phyloP scores from a whole-genome alignment of 2,113 vertebrate genomes.

The Oryctolagus cuniculus region mOryCun1.1 NC_091443.1:72270001-72270500 shows the following conservation, averaged over 20 bases:
- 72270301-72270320: background rate
- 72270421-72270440: too few species aligned
- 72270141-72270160: background rate
- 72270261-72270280: constrained; percentile 5
- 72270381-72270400: background rate
- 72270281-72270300: background rate
- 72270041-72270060: background rate
- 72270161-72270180: background rate
- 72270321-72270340: background rate
- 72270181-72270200: background rate
- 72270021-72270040: background rate
- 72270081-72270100: background rate
- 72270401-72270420: too few species aligned
- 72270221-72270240: background rate
- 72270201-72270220: constrained; percentile 3
- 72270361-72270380: background rate
- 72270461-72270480: too few species aligned
- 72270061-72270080: background rate
- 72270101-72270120: background rate
- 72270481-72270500: too few species aligned
- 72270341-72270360: constrained; percentile 19
- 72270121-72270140: background rate
- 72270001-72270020: background rate
- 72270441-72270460: too few species aligned
- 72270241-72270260: background rate